Evolutionary conservation across 2,113 vertebrate genomes (phyloP), one percentile per base, ranked within the genome.

Genomic region (Triplophysa dalaica): DNA sequence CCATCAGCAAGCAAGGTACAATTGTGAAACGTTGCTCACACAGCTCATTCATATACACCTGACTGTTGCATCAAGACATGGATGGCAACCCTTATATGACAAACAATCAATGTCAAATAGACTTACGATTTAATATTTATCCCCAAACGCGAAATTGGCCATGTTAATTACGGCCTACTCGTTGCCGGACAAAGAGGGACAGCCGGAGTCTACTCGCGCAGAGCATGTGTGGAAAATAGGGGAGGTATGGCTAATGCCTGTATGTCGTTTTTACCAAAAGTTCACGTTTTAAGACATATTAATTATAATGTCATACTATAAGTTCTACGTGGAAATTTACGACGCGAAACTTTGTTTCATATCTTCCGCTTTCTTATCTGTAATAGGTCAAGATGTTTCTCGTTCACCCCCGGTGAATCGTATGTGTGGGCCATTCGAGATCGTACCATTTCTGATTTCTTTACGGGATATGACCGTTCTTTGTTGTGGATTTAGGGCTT

Each of bases 161-260:
- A 91, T 91, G 88, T 90, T 92, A 90, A 90, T 86, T 87, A 85
- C 87, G 90, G 92, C 91, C 91, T 93, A 88, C 90, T 91, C 89
- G 89, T 88, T 87, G 90, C 91, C 90, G 92, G 92, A 93, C 93
- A 94, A 94, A 93, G 93, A 93, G 90, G 89, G 90, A 91, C 91
- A 84, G 89, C 86, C 90, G 85, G 87, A 84, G 83, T 84, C 70
- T 86, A 87, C 86, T 85, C 86, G 81, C 89, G 87, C 69, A 70
- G 52, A 61, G 90, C 88, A 87, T 82, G 64, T 72, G 81, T 88
- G 33, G 14, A 81, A 87, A 78, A 85, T 38, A 83, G 91, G 92
- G 91, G 90, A 62, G 61, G 45, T 8, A 10, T 2, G 21, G 21
- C 14, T 75, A 50, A 75, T 29, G 43, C 16, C 16, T 12, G 2